Base-by-base conservation (phyloP, 1,140 invertebrate genomes). In the Drosophila persimilis region DNA sequence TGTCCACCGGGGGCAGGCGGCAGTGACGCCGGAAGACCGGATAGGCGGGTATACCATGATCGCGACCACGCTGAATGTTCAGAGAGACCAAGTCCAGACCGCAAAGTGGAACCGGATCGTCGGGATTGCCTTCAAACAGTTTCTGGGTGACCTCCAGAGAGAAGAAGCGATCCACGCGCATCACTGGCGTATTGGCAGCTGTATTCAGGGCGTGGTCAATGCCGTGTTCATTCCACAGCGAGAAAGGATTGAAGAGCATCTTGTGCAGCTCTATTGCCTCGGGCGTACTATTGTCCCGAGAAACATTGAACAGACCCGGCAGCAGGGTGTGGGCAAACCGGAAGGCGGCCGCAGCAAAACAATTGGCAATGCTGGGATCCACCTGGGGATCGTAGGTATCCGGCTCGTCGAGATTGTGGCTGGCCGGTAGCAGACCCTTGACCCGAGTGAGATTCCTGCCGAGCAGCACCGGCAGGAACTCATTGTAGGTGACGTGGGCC, bases 301-400 rank as follows among this genome's bases (percentile, higher is more conserved):
- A 93, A 47, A 94, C 91, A 89, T 94, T 95, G 77, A 97, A 95
- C 57, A 97, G 90, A 9, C 94, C 93, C 73, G 95, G 94, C 57
- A 98, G 90, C 3, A 98, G 90, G 0, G 96, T 97, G 83, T 99
- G 98, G 0, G 97, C 98, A 88, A 99, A 99, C 58, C 97, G 92
- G 83, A 97, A 98, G 1, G 96, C 97, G 2, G 98, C 95, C 0
- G 97, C 94, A 0, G 98, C 96, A 93, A 99, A 99, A 79, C 94
- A 95, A 92, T 99, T 99, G 1, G 96, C 94, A 56, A 99, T 95
- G 0, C 94, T 93, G 0, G 98, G 94, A 92, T 99, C 95, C 4
- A 97, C 92, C 6, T 92, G 90, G 0, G 94, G 91, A 73, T 97
- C 93, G 90, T 98, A 98, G 1, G 94, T 93, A 6, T 92, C 90